These are phyloP conservation scores for Lerista edwardsae DNA, from an alignment of 2,797 vertebrate species.

Conservation along the genomic window DNA sequence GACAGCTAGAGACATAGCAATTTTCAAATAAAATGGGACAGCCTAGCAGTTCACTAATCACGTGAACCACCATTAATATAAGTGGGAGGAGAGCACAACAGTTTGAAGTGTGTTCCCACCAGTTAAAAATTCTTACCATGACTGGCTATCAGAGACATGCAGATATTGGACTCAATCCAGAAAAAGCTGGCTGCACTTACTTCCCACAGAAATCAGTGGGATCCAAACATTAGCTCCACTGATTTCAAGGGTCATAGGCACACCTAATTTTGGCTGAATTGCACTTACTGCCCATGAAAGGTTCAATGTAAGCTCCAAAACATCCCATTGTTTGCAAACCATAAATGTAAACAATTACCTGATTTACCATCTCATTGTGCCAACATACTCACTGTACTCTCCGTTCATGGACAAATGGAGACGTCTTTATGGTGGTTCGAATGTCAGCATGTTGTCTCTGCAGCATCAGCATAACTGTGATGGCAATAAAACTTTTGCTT, in stretches of 20 bases:
- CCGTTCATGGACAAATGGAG: slow-evolving; percentile 21
- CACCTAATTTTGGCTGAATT: neutral
- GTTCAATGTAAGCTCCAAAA: slow-evolving; percentile 3
- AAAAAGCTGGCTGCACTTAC: neutral
- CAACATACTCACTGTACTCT: neutral
- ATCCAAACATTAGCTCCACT: neutral
- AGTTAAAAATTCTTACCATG: neutral
- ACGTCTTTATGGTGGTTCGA: neutral
- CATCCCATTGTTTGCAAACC: neutral
- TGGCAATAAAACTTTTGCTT: neutral
- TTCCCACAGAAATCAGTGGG: neutral
- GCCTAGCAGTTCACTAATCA: neutral
- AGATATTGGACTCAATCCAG: neutral
- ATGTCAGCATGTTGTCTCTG: neutral
- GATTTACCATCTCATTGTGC: slow-evolving; percentile 18
- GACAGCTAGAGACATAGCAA: neutral
- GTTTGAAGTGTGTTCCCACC: neutral
- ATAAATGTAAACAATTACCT: neutral
- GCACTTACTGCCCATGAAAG: neutral
- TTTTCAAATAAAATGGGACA: neutral
- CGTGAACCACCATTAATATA: neutral
- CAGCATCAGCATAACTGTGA: neutral
- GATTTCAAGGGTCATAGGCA: neutral
- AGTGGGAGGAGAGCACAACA: neutral
- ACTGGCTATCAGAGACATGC: neutral